These are phyloP conservation scores for Thunnus albacares DNA, from an alignment of 2,797 vertebrate genomes.

Conservation along the genomic window DNA sequence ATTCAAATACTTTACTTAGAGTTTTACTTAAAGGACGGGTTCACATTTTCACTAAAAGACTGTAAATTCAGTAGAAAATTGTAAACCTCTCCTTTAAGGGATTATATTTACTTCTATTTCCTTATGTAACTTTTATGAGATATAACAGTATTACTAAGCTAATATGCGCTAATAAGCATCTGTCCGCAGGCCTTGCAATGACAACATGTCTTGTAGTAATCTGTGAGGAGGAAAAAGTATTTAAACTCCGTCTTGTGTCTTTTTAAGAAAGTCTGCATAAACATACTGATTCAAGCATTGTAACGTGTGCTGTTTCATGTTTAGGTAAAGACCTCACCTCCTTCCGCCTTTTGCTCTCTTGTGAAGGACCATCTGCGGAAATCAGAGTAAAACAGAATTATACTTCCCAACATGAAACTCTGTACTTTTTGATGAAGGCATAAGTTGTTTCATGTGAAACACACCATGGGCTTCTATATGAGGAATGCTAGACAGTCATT, in stretches of 20 bases:
- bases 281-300: background rate
- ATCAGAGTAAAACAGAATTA: constrained; percentile 38
- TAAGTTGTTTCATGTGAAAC: background rate
- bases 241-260: background rate
- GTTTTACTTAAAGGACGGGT: too few relatives aligned
- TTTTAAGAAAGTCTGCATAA: background rate
- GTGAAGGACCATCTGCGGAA: constrained; percentile 22
- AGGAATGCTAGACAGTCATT: background rate
- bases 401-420: background rate
- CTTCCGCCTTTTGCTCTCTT: constrained; percentile 21
- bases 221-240: background rate
- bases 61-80: too few relatives aligned
- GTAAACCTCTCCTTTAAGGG: too few relatives aligned
- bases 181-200: background rate
- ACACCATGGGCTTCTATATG: too few relatives aligned
- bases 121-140: background rate
- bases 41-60: too few relatives aligned
- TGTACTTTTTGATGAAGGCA: background rate
- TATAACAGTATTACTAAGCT: background rate
- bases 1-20: background rate
- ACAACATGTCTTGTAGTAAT: background rate
- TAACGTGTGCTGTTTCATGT: background rate
- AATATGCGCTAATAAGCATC: background rate
- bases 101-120: background rate
- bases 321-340: constrained; percentile 31